phyloP scores from a whole-genome alignment of 2,888 invertebrate species.

The Apamea sordens region DNA sequence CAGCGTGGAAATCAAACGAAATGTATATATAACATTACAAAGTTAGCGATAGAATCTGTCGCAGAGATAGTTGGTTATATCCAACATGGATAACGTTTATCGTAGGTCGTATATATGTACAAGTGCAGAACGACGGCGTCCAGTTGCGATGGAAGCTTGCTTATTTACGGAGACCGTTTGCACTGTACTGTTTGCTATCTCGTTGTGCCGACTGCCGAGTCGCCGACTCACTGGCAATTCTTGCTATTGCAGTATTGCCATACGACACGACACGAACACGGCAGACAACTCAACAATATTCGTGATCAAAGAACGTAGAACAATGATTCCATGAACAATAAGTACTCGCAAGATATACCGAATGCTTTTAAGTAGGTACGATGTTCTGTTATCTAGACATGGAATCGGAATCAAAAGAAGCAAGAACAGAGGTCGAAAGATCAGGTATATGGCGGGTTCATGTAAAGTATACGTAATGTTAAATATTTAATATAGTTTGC shows the following conservation, averaged over 20 bases:
- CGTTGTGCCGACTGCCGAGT: constrained; percentile 72
- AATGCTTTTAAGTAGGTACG: constrained; percentile 50
- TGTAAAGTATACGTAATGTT: constrained; percentile 46
- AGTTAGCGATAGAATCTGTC: constrained; percentile 33
- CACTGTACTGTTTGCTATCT: constrained; percentile 81
- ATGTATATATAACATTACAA: constrained; percentile 29
- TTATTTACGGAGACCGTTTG: constrained; percentile 83
- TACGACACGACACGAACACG: constrained; percentile 59
- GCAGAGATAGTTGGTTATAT: constrained; percentile 33
- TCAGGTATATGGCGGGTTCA: constrained; percentile 35
- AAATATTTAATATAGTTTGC: constrained; percentile 60
- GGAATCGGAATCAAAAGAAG: constrained; percentile 59
- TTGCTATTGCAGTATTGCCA: constrained; percentile 68
- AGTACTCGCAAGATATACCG: constrained; percentile 56
- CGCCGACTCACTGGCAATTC: constrained; percentile 69
- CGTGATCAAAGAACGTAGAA: constrained; percentile 65
- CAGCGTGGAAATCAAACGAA: constrained; percentile 38
- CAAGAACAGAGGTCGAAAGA: constrained; percentile 53
- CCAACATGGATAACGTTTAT: constrained; percentile 54
- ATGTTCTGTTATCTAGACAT: constrained; percentile 57
- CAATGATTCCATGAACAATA: constrained; percentile 64
- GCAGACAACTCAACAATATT: constrained; percentile 59
- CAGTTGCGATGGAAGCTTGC: constrained; percentile 74
- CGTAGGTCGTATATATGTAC: constrained; percentile 33
- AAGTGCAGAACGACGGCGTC: constrained; percentile 47